These are phyloP conservation scores for Acanthurus leucopareius DNA, from an alignment of 2,797 vertebrate genomes.

Conservation along the genomic window DNA sequence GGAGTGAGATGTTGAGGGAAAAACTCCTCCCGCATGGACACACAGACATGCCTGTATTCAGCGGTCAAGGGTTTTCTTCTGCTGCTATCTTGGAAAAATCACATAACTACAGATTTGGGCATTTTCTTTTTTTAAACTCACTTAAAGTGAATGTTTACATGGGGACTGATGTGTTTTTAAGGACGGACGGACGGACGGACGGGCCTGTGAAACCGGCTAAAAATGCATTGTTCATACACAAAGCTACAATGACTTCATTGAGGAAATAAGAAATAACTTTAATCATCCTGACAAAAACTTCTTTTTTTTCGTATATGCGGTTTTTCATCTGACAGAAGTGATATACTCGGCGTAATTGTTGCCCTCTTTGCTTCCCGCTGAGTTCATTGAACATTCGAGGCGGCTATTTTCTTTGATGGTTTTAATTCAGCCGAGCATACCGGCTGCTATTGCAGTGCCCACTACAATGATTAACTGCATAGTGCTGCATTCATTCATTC, in stretches of 20 bases:
- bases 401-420: slow-evolving; percentile 66
- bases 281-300: slow-evolving; percentile 7
- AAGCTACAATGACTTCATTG: neutral
- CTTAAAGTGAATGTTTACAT: slow-evolving; percentile 29
- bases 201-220: neutral
- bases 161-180: slow-evolving; percentile 4
- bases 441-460: slow-evolving; percentile 43
- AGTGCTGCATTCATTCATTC: slow-evolving; percentile 66
- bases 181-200: neutral
- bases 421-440: slow-evolving; percentile 66
- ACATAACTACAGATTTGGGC: slow-evolving; percentile 18
- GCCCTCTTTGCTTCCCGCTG: slow-evolving; percentile 29
- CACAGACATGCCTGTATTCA: slow-evolving; percentile 62
- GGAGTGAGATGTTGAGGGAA: slow-evolving; percentile 51
- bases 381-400: slow-evolving; percentile 53
- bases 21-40: slow-evolving; percentile 49
- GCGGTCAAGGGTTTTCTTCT: neutral
- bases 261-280: slow-evolving; percentile 3
- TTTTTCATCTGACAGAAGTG: slow-evolving; percentile 32
- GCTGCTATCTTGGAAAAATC: slow-evolving; percentile 52
- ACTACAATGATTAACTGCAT: slow-evolving; percentile 72
- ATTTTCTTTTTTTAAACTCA: slow-evolving; percentile 11
- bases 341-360: slow-evolving; percentile 35
- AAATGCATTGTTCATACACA: slow-evolving; percentile 2
- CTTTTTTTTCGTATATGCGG: slow-evolving; percentile 1